Conservation (phyloP, 1,140 invertebrate genomes). For the Drosophila lowei region DNA sequence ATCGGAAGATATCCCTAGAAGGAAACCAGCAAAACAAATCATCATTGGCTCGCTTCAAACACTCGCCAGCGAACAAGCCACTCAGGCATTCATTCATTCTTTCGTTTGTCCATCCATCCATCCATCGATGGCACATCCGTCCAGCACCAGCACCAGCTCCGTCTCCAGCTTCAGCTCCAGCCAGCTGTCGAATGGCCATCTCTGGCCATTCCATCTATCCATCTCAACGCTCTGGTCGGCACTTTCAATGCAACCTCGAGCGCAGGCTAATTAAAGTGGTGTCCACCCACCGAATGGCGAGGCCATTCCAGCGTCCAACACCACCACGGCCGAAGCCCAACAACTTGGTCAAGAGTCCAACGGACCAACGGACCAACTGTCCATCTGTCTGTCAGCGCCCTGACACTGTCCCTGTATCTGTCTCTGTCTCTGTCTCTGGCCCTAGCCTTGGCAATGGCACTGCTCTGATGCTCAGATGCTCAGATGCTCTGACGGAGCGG, state of each 20-base stretch:
- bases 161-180: background rate
- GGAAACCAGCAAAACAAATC: conserved; percentile 42
- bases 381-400: conserved; percentile 64
- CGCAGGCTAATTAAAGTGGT: conserved; percentile 78
- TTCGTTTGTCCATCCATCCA: conserved; percentile 39
- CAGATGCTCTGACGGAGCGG: conserved; percentile 25
- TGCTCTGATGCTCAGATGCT: conserved; percentile 9
- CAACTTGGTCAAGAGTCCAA: conserved; percentile 44
- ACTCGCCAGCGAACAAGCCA: conserved; percentile 38
- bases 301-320: conserved; percentile 11
- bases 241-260: conserved; percentile 63
- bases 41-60: conserved; percentile 70
- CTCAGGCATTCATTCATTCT: conserved; percentile 56
- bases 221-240: conserved; percentile 47
- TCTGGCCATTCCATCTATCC: conserved; percentile 28
- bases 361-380: conserved; percentile 25
- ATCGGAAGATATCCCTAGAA: conserved; percentile 20
- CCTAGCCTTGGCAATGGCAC: conserved; percentile 13
- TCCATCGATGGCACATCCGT: conserved; percentile 30
- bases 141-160: conserved; percentile 9
- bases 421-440: too few relatives aligned
- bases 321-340: conserved; percentile 4
- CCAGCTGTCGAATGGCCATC: background rate
- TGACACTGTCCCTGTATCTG: conserved; percentile 30
- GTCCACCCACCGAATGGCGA: conserved; percentile 68